These are phyloP conservation scores for Microtus richardsoni DNA, from an alignment of 2,113 vertebrate species.

Conservation along the genomic window DNA sequence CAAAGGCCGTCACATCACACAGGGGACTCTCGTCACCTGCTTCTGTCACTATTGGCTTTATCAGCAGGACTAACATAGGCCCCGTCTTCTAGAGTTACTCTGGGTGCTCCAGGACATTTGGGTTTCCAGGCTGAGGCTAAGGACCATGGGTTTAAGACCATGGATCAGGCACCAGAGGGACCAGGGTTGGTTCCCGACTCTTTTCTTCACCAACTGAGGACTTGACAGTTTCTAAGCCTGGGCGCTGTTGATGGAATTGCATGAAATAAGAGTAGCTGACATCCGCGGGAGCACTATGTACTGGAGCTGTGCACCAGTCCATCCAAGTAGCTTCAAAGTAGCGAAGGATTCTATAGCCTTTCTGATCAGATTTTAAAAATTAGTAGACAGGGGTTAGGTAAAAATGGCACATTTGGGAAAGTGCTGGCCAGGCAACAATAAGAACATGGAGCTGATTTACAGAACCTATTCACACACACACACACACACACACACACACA, in stretches of 20 bases:
- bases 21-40: not conserved
- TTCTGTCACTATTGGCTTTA: not conserved
- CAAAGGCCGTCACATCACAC: not conserved
- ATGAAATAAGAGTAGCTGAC: not conserved
- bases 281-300: rapidly evolving
- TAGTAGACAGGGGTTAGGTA: not conserved
- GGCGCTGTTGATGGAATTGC: not conserved
- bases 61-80: not conserved
- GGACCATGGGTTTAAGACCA: not conserved
- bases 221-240: not conserved
- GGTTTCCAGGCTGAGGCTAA: not conserved
- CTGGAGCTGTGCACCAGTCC: too few species aligned
- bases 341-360: not conserved
- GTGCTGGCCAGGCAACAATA: not conserved
- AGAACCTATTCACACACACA: not conserved
- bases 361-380: not conserved
- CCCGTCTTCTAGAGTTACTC: slow-evolving; percentile 12
- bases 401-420: not conserved
- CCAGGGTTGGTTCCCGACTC: not conserved
- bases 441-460: not conserved
- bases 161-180: not conserved
- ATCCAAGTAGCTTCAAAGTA: not conserved
- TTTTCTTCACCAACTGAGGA: not conserved
- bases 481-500: not conserved
- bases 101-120: not conserved